Evolutionary conservation across 2,113 vertebrate genomes (phyloP).

Genomic region (Caretta caretta): DNA sequence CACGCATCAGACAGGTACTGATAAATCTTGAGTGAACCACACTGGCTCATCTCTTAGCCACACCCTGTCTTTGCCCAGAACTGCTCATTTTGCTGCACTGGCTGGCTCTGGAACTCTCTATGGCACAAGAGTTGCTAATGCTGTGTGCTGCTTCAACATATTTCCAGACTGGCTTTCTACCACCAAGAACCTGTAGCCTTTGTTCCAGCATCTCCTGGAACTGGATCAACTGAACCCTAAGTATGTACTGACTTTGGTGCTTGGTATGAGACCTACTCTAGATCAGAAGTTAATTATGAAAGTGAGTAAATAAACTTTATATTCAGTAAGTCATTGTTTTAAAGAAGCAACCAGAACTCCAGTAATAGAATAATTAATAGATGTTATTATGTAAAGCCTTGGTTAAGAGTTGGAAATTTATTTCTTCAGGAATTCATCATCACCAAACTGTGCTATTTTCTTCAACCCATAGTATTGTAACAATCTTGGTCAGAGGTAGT

Average conservation of each 20-base stretch:
- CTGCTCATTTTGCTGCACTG: neutral
- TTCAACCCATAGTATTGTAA: slow-evolving; percentile 5
- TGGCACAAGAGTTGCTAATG: neutral
- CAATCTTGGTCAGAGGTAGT: slow-evolving; percentile 10
- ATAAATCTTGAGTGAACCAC: too few species aligned
- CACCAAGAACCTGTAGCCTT: too few species aligned
- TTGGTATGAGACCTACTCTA: neutral
- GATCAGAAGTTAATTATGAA: neutral
- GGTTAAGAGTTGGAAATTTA: too few species aligned
- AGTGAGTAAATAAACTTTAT: neutral
- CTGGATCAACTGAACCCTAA: neutral
- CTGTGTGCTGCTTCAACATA: accelerated
- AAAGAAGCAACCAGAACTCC: neutral
- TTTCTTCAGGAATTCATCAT: too few species aligned
- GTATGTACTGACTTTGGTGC: neutral
- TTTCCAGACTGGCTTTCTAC: too few species aligned
- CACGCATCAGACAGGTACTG: too few species aligned
- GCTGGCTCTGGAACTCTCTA: neutral
- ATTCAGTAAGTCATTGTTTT: slow-evolving; percentile 26
- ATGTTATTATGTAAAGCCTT: too few species aligned
- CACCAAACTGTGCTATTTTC: neutral
- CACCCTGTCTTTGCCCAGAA: neutral
- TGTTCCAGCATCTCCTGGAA: too few species aligned
- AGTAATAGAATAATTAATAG: too few species aligned
- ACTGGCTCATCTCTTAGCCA: too few species aligned